Conservation (phyloP, 2,888 invertebrate genomes). For the Conus canariensis region DNA sequence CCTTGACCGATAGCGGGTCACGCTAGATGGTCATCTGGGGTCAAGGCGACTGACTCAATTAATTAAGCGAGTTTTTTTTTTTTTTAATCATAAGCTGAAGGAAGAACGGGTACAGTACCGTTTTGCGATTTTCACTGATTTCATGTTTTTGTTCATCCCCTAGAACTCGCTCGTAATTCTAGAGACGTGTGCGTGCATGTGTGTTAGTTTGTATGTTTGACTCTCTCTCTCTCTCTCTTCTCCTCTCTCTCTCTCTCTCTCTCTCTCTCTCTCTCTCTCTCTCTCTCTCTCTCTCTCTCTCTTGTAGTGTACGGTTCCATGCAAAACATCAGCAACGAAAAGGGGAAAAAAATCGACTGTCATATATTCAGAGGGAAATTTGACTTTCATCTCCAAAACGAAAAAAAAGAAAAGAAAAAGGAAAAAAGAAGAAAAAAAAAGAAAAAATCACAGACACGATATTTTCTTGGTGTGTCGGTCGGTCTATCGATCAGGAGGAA, state of each 20-base stretch:
- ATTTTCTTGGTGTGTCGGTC: background rate
- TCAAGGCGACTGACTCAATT: background rate
- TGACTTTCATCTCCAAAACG: no score
- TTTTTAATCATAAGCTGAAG: no score
- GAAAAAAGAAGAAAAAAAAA: no score
- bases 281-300: background rate
- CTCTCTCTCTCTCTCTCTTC: conserved; percentile 5
- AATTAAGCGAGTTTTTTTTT: background rate
- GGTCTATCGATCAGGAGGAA: background rate
- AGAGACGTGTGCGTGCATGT: background rate
- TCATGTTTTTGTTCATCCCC: no score
- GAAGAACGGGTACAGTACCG: no score
- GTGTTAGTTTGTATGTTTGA: background rate
- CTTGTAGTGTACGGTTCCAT: background rate
- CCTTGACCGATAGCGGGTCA: background rate
- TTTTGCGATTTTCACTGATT: no score
- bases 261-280: background rate
- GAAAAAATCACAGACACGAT: no score
- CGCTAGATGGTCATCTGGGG: background rate
- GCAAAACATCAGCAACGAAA: no score
- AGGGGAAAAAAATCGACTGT: no score
- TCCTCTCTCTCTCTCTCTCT: conserved; percentile 3
- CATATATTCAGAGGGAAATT: no score
- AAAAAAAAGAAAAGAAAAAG: no score
- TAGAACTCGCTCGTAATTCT: no score